These are phyloP conservation scores for Itoplectis maculator DNA, from an alignment of 2,888 invertebrate species.

Conservation along the genomic window DNA sequence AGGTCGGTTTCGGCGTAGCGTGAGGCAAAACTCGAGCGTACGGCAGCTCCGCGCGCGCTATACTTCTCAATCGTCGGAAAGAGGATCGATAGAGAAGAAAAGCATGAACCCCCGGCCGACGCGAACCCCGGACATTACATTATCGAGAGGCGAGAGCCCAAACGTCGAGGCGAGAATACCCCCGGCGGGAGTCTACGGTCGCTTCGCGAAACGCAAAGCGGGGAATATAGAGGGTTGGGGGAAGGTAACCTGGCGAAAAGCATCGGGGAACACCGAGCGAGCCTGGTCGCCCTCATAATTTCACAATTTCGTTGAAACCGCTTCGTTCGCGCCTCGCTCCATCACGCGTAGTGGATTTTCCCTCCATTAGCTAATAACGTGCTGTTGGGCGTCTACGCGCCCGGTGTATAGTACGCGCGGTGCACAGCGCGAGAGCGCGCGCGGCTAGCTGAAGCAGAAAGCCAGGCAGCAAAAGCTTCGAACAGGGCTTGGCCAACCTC, in stretches of 20 bases:
- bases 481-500: conserved; percentile 58
- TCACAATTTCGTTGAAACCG: conserved; percentile 70
- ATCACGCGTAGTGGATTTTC: conserved; percentile 73
- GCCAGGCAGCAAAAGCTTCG: conserved; percentile 61
- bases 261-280: not conserved
- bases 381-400: conserved; percentile 40
- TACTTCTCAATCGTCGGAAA: conserved; percentile 24
- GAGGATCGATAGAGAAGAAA: conserved; percentile 38
- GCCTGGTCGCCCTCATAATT: conserved; percentile 66
- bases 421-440: conserved; percentile 28
- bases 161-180: conserved; percentile 39
- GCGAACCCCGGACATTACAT: conserved; percentile 14
- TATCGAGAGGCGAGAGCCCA: conserved; percentile 40
- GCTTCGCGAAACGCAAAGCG: conserved; percentile 19
- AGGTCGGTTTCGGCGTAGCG: not conserved
- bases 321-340: conserved; percentile 69
- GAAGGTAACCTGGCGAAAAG: conserved; percentile 36
- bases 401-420: conserved; percentile 30
- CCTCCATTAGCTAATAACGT: conserved; percentile 81
- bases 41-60: not conserved
- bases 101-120: not conserved
- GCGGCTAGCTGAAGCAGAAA: conserved; percentile 40
- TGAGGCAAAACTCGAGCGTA: conserved; percentile 9
- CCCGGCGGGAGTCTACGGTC: conserved; percentile 2
- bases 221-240: not conserved